Base-by-base conservation (phyloP, 1,140 invertebrate species). In the Eriocheir sinensis region DNA sequence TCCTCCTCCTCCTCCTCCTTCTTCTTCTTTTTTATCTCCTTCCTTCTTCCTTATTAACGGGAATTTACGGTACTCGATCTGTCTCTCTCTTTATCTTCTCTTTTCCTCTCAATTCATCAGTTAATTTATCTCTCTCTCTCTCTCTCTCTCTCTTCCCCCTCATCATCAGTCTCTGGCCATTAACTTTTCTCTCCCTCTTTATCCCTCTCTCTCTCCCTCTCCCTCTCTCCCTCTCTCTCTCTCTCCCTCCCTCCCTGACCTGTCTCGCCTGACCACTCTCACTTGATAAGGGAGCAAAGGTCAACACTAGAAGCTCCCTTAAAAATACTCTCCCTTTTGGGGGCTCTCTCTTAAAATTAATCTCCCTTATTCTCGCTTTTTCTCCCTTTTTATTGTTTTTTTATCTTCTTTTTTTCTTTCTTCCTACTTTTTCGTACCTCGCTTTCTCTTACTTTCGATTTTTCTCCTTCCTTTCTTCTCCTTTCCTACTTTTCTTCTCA, bases 241-340 rank as follows among this genome's bases (percentile, higher is more conserved):
- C 17, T 8, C 60, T 72, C 60, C 60, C 60, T 8, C 27, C 21
- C 6, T 17, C 21, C 27, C 60, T 72, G 6, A 12, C 53, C 53
- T 72, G 12, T n/a, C 60, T 72, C 60, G 60, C 60, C 21, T 72
- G 60, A 72, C 60, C 60, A 72, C 60, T n/a, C 27, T 72, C 60
- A 72, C 60, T 72, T 72, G 60, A 72, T 72, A 72, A 72, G 60
- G n/a, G n/a, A n/a, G 21, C 60, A 72, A 72, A 72, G 60, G 60
- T 72, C 60, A 72, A 72, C 60, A 72, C n/a, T 72, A n/a, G 60
- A 21, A 21, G 2, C 60, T 72, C 60, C 60, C 60, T 72, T 72
- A 72, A 72, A 72, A 72, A 72, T 72, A 72, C 60, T 21, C n/a
- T 72, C 60, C 60, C n/a, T n/a, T n/a, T n/a, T n/a, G n/a, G n/a